A percentile compares a stretch with the other conserved stretches of the same genome.
These are phyloP conservation scores for Petrolisthes cinctipes DNA, from an alignment of 2,888 invertebrate genomes.

Conservation along the genomic window DNA sequence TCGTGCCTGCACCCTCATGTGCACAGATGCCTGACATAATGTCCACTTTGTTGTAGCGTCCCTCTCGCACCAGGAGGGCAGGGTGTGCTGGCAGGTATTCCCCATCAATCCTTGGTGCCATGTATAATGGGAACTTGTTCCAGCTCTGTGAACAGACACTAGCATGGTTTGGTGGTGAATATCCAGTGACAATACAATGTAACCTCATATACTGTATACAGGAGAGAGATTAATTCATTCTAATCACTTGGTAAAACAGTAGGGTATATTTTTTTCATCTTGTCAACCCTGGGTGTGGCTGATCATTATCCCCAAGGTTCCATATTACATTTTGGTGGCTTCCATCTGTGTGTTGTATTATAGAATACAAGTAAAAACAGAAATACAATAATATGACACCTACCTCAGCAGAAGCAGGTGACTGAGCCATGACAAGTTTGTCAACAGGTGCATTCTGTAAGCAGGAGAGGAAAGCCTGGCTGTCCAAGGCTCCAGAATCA, in stretches of 20 bases:
- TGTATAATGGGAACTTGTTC: neutral
- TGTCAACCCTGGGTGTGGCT: too few species aligned
- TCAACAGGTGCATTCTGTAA: slow-evolving; percentile 9
- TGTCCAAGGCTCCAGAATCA: neutral
- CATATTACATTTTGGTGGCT: too few species aligned
- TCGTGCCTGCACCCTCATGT: neutral
- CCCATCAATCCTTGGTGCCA: slow-evolving; percentile 19
- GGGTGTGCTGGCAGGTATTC: slow-evolving; percentile 21
- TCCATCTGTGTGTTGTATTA: too few species aligned
- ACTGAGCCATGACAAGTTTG: neutral
- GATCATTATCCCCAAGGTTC: too few species aligned
- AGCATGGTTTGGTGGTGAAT: neutral
- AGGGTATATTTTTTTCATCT: too few species aligned
- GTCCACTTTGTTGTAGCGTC: slow-evolving; percentile 32
- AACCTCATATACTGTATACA: too few species aligned
- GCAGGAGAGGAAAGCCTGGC: neutral
- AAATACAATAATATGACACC: too few species aligned
- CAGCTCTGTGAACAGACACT: neutral
- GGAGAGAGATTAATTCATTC: too few species aligned
- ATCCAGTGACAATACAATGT: too few species aligned
- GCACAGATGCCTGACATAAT: slow-evolving; percentile 10
- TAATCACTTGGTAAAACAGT: too few species aligned
- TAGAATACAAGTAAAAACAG: too few species aligned
- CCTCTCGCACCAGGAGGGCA: neutral
- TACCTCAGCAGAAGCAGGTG: neutral